A percentile compares a stretch with the other conserved stretches of the same genome.
These are phyloP conservation scores for Gracilinanus agilis DNA, from an alignment of 2,113 vertebrate species.

Conservation along the genomic window DNA sequence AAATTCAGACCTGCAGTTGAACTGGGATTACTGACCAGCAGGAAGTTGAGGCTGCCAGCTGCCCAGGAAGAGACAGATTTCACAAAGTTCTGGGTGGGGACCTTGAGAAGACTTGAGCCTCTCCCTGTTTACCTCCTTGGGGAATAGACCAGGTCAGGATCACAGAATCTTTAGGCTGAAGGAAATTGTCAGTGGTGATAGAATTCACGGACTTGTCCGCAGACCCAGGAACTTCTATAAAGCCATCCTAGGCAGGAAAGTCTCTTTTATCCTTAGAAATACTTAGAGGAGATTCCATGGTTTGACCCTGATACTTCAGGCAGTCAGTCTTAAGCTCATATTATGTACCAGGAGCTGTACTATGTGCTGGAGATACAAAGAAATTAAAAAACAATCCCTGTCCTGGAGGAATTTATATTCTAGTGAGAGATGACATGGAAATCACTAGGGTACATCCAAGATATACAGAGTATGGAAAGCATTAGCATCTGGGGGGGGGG, in stretches of 20 bases:
- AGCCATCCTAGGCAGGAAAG: neutral
- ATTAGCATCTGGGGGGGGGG: neutral
- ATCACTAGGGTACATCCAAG: neutral
- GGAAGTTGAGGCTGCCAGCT: neutral
- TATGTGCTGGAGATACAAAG: neutral
- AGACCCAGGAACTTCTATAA: neutral
- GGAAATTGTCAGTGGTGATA: neutral
- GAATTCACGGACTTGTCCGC: neutral
- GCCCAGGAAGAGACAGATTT: neutral
- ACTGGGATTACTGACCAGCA: neutral
- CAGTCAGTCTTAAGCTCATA: neutral
- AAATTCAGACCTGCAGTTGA: neutral
- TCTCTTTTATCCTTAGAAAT: neutral
- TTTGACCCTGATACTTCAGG: neutral
- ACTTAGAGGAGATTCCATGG: neutral
- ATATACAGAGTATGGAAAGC: neutral
- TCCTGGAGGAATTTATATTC: neutral
- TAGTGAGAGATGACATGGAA: neutral
- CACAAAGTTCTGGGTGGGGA: neutral
- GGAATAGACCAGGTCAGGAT: neutral
- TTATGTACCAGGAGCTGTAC: neutral
- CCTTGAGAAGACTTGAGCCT: neutral
- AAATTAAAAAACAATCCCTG: neutral
- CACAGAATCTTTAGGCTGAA: neutral
- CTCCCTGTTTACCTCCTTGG: accelerated